phyloP scores from a whole-genome alignment of 2,113 vertebrate species.

The Columbina picui region DNA sequence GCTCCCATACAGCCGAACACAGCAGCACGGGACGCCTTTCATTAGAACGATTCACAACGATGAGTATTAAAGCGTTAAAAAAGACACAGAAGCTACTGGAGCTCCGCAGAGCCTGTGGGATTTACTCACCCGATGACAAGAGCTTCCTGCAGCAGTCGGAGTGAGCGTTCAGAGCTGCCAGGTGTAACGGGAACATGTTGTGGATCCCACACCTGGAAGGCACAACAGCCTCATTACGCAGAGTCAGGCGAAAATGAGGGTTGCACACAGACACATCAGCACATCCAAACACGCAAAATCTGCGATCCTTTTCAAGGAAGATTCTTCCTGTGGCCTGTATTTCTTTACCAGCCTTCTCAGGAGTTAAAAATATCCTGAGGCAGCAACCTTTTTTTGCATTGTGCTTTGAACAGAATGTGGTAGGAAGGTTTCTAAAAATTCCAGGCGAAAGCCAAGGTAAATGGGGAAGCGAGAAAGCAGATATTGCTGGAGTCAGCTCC shows the following conservation, averaged over 20 bases:
- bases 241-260: background rate
- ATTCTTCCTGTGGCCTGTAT: background rate
- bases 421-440: background rate
- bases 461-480: background rate
- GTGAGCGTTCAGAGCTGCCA: conserved; percentile 93
- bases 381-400: background rate
- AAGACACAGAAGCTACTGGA: background rate
- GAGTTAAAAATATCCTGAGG: conserved; percentile 10
- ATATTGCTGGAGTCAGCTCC: background rate
- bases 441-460: background rate
- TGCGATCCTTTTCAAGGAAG: background rate
- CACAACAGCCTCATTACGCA: background rate
- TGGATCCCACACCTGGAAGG: conserved; percentile 89
- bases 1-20: background rate
- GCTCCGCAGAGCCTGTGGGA: background rate
- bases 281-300: background rate
- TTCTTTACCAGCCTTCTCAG: background rate
- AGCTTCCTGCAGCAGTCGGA: conserved; percentile 95
- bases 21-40: conserved; percentile 31
- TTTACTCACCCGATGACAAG: conserved; percentile 89
- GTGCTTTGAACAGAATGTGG: background rate
- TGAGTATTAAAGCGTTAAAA: background rate
- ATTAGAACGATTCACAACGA: background rate
- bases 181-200: conserved; percentile 95
- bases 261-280: background rate